These are phyloP conservation scores for Daboia siamensis DNA, from an alignment of 2,113 vertebrate genomes.

Conservation along the genomic window DNA sequence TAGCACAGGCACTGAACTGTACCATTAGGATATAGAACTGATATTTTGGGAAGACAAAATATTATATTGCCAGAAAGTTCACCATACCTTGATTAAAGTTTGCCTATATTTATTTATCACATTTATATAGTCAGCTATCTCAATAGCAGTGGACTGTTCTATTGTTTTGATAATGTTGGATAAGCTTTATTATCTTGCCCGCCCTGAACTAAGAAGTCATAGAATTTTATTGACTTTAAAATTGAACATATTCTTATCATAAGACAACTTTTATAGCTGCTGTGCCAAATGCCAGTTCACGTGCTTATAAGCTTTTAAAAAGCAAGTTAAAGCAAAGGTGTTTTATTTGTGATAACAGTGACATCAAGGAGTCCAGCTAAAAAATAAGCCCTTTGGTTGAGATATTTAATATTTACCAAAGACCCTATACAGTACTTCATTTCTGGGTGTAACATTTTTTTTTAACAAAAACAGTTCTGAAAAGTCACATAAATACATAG, in stretches of 20 bases:
- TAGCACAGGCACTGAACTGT: neutral
- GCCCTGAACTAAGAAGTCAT: neutral
- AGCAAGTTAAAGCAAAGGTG: neutral
- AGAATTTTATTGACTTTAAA: neutral
- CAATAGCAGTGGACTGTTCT: neutral
- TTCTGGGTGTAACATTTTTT: neutral
- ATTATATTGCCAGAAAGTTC: neutral
- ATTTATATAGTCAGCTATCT: neutral
- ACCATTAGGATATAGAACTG: neutral
- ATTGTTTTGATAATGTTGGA: neutral
- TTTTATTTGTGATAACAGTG: neutral
- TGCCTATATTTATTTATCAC: neutral
- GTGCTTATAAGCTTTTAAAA: neutral
- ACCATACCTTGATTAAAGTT: neutral
- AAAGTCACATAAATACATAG: conserved; percentile 3
- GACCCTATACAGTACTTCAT: neutral
- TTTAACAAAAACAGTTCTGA: neutral
- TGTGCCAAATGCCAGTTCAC: neutral
- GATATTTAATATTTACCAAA: neutral
- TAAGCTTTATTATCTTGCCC: neutral
- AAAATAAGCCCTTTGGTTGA: neutral
- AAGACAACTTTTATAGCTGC: neutral
- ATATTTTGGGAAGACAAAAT: neutral
- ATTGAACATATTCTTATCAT: neutral
- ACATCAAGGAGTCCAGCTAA: neutral